Percentiles rank a stretch among this genome's conserved stretches.
Conservation (phyloP, 2,797 vertebrate species). For the Acrossocheilus wenchowensis region DNA sequence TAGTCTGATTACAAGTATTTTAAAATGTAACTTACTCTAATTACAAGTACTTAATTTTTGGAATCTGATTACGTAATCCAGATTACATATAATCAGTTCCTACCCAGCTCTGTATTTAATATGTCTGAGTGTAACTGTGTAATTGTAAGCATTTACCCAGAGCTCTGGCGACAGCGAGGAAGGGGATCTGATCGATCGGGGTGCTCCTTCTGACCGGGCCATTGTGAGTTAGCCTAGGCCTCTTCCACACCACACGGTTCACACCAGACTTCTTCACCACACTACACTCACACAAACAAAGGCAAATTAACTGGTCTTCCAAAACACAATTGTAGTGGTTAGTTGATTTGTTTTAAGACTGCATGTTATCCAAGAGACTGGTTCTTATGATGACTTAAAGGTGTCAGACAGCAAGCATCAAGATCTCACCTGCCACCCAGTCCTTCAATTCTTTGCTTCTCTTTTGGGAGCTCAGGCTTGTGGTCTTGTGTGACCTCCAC, state of each 20-base stretch:
- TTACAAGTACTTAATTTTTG: too few species aligned
- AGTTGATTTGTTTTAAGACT: neutral
- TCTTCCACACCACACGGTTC: slow-evolving; percentile 97
- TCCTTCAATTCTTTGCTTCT: slow-evolving; percentile 93
- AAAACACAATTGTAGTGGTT: neutral
- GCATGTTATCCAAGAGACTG: neutral
- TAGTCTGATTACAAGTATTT: too few species aligned
- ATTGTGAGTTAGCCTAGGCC: slow-evolving; percentile 90
- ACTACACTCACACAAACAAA: slow-evolving; percentile 69
- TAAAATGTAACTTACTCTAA: too few species aligned
- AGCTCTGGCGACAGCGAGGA: slow-evolving; percentile 93
- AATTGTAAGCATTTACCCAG: slow-evolving; percentile 78
- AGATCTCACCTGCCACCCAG: slow-evolving; percentile 90
- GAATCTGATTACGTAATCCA: too few species aligned
- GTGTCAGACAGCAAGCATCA: neutral
- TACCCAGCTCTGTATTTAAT: neutral
- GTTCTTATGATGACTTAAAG: neutral
- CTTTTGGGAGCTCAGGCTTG: slow-evolving; percentile 94
- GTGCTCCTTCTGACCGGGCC: slow-evolving; percentile 95
- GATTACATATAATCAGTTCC: too few species aligned
- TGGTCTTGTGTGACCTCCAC: slow-evolving; percentile 96
- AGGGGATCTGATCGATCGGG: slow-evolving; percentile 95
- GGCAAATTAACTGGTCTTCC: neutral
- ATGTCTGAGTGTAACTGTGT: neutral
- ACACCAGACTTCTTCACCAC: slow-evolving; percentile 98